These are phyloP conservation scores for Manduca sexta DNA, from an alignment of 1,140 invertebrate genomes.

Conservation along the genomic window DNA sequence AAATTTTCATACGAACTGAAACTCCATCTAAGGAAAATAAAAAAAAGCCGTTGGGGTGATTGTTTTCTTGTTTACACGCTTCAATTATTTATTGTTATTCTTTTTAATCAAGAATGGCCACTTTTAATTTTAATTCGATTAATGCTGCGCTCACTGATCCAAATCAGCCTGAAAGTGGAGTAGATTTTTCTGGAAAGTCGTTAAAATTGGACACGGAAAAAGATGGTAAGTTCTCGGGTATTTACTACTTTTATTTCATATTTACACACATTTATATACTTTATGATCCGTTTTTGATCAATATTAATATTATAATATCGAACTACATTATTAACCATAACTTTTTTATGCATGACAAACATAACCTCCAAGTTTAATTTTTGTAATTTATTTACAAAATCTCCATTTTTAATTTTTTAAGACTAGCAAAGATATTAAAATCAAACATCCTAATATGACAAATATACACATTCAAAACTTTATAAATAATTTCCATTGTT, in stretches of 20 bases:
- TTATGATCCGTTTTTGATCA: no score
- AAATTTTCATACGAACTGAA: not conserved
- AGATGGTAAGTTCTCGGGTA: slow-evolving; percentile 37
- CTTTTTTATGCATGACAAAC: no score
- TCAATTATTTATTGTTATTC: slow-evolving; percentile 17
- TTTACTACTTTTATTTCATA: not conserved
- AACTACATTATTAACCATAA: no score
- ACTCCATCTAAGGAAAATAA: slow-evolving; percentile 18
- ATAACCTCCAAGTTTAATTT: no score
- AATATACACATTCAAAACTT: no score
- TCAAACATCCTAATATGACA: no score
- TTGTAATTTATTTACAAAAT: no score
- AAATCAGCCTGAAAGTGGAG: slow-evolving; percentile 37
- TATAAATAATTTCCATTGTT: no score
- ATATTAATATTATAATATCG: no score
- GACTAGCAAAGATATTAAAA: no score
- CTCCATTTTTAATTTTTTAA: no score
- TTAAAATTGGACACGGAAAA: slow-evolving; percentile 53
- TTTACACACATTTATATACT: no score
- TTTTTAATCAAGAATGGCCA: slow-evolving; percentile 30
- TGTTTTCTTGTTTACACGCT: slow-evolving; percentile 22
- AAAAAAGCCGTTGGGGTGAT: slow-evolving; percentile 26
- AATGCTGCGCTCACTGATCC: slow-evolving; percentile 37
- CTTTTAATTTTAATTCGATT: slow-evolving; percentile 53
- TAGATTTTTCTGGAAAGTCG: slow-evolving; percentile 62